Conservation (phyloP, 2,888 invertebrate species). For the Drosophila anceps region DNA sequence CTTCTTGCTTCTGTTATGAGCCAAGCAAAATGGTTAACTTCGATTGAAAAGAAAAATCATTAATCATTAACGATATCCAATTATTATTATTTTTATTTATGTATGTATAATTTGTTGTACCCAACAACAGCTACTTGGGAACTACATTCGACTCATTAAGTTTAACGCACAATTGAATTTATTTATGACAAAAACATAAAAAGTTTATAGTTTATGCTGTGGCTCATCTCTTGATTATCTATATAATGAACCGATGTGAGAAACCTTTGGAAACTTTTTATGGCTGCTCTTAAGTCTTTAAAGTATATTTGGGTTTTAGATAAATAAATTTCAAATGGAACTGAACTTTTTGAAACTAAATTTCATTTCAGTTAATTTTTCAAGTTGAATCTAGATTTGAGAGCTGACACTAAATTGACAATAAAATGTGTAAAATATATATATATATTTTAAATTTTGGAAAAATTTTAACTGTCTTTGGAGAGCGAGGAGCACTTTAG, state of each 20-base stretch:
- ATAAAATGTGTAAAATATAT: constrained; percentile 10
- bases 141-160: constrained; percentile 41
- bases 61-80: constrained; percentile 31
- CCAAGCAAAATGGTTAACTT: constrained; percentile 40
- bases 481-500: background rate
- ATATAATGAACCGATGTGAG: constrained; percentile 57
- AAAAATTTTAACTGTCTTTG: background rate
- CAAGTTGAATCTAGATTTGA: constrained; percentile 2
- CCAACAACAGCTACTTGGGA: constrained; percentile 10
- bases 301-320: constrained; percentile 20
- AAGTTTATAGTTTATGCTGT: constrained; percentile 40
- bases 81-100: constrained; percentile 22
- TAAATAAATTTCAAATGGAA: constrained; percentile 35
- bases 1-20: constrained; percentile 35
- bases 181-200: constrained; percentile 54
- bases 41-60: constrained; percentile 4
- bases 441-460: background rate
- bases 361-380: constrained; percentile 1
- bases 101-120: no score
- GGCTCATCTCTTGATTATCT: constrained; percentile 39
- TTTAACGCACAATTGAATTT: constrained; percentile 35
- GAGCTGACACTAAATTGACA: constrained; percentile 2
- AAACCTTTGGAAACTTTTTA: constrained; percentile 53
- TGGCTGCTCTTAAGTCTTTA: constrained; percentile 18
- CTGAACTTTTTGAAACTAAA: constrained; percentile 2